Conservation (phyloP, 2,797 vertebrate genomes). For the Melanotaenia nigrans region DNA sequence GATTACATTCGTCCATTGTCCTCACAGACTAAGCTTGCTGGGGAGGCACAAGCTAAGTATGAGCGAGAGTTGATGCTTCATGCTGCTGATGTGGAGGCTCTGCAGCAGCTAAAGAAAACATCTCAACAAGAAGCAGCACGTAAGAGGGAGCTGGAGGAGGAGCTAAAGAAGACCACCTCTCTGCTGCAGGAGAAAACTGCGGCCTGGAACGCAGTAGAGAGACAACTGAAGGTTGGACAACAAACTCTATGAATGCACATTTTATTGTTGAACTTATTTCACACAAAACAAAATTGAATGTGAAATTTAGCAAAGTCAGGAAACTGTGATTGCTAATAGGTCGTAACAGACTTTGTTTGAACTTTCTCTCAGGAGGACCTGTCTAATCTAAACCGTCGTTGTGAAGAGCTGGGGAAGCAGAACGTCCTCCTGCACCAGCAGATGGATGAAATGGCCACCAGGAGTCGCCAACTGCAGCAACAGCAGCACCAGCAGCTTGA, state of each 20-base stretch:
- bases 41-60: conserved; percentile 95
- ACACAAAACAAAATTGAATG: neutral
- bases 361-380: conserved; percentile 86
- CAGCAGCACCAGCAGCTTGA: conserved; percentile 76
- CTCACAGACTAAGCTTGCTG: conserved; percentile 80
- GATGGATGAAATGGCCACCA: conserved; percentile 91
- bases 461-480: conserved; percentile 69
- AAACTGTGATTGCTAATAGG: neutral
- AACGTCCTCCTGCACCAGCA: conserved; percentile 92
- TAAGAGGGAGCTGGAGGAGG: conserved; percentile 88
- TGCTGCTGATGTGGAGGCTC: conserved; percentile 93
- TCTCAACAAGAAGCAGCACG: conserved; percentile 76
- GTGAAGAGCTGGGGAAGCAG: conserved; percentile 91
- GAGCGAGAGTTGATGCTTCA: conserved; percentile 97
- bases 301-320: neutral
- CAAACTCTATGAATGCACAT: neutral
- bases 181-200: conserved; percentile 85
- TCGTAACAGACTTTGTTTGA: neutral
- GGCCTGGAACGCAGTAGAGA: conserved; percentile 86
- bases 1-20: neutral
- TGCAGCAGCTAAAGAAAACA: conserved; percentile 92
- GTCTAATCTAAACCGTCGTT: conserved; percentile 82
- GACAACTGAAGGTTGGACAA: conserved; percentile 86
- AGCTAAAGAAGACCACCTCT: conserved; percentile 84
- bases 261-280: neutral